Evolutionary conservation across 2,888 invertebrate genomes (phyloP).

Genomic region (Drosophila aldrichi): DNA sequence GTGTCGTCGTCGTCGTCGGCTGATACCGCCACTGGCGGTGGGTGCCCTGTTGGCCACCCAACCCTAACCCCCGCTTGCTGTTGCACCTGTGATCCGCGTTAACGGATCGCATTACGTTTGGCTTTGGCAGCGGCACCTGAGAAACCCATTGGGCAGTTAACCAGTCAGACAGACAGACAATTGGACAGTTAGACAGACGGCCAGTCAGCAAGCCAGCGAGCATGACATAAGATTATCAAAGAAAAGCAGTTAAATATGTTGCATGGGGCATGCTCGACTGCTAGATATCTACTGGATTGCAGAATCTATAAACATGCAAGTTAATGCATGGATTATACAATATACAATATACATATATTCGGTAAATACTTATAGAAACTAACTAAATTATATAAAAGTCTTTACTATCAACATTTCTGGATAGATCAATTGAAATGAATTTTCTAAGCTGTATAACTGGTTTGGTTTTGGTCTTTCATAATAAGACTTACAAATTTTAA

Average conservation of each 20-base stretch:
- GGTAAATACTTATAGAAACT: not conserved
- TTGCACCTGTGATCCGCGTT: conserved; percentile 33
- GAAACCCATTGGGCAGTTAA: conserved; percentile 57
- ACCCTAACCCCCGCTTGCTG: not conserved
- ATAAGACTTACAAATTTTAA: not conserved
- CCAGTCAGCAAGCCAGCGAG: conserved; percentile 29
- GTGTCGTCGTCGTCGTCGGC: conserved; percentile 22
- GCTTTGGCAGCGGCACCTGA: conserved; percentile 38
- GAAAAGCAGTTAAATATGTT: not conserved
- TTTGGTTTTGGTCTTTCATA: not conserved
- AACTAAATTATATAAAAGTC: not conserved
- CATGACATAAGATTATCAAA: conserved; percentile 55
- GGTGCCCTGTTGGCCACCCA: conserved; percentile 6
- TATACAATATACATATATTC: not conserved
- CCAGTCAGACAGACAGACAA: conserved; percentile 27
- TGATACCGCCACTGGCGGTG: conserved; percentile 40
- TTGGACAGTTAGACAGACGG: conserved; percentile 25
- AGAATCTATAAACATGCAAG: no score
- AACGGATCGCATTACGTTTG: conserved; percentile 59
- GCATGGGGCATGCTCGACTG: not conserved
- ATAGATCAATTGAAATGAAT: not conserved
- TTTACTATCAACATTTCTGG: not conserved
- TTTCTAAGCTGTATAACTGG: not conserved
- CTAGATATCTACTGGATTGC: not conserved
- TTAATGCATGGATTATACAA: no score